Conservation (phyloP, 1,140 invertebrate species). For the Lucilia cuprina region DNA sequence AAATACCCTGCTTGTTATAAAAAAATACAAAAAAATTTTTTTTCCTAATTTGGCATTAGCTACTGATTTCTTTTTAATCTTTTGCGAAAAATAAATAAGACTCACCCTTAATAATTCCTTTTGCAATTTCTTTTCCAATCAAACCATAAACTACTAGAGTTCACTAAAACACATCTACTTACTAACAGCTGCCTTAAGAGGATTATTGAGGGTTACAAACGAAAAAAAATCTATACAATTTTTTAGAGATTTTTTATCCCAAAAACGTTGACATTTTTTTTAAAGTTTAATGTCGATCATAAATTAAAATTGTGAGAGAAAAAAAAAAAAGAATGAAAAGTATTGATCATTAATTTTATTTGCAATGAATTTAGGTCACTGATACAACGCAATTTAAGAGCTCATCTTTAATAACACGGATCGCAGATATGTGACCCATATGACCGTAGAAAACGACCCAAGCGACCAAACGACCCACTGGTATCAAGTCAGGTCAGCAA, state of each 20-base stretch:
- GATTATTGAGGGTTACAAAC: conserved; percentile 47
- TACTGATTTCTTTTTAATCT: too few relatives aligned
- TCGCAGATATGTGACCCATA: conserved; percentile 15
- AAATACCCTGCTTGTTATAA: too few relatives aligned
- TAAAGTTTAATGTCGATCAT: conserved; percentile 44
- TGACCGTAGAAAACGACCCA: conserved; percentile 42
- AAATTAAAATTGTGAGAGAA: conserved; percentile 49
- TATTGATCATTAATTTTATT: conserved; percentile 22
- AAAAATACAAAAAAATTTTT: too few relatives aligned
- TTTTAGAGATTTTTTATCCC: conserved; percentile 17
- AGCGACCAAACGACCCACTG: conserved; percentile 42
- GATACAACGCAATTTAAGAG: conserved; percentile 28
- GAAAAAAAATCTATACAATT: conserved; percentile 34
- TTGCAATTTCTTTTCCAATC: background rate
- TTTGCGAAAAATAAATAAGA: too few relatives aligned
- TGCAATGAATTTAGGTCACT: conserved; percentile 21
- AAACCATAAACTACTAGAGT: too few relatives aligned
- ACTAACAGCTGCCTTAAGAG: conserved; percentile 48
- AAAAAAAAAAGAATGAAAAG: background rate
- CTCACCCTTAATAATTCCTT: too few relatives aligned
- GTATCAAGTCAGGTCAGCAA: conserved; percentile 49
- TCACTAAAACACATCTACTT: too few relatives aligned
- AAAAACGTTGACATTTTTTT: conserved; percentile 26
- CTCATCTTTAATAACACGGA: conserved; percentile 28
- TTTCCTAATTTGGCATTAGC: too few relatives aligned